These are phyloP conservation scores for Chrosomus eos DNA, from an alignment of 2,797 vertebrate genomes.

Conservation along the genomic window DNA sequence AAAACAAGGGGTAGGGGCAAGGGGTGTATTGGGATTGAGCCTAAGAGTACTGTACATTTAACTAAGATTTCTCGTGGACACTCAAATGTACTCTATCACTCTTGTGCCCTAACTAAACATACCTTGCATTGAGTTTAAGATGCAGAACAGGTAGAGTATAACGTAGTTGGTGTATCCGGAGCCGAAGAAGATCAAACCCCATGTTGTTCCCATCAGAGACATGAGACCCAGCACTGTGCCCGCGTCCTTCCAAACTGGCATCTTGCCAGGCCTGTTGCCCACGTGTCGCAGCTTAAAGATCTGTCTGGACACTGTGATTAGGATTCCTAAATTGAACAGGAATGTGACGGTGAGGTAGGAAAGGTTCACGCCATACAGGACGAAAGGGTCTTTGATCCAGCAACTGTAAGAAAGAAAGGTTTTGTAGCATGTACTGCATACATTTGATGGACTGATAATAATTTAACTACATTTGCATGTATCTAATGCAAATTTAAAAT, in stretches of 20 bases:
- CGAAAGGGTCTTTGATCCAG: slow-evolving; percentile 72
- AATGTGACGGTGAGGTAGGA: slow-evolving; percentile 71
- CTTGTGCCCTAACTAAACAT: neutral
- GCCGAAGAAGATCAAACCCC: slow-evolving; percentile 79
- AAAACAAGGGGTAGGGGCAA: too few relatives aligned
- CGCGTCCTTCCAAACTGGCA: slow-evolving; percentile 22
- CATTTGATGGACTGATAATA: neutral
- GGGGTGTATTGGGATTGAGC: too few relatives aligned
- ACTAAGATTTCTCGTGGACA: neutral
- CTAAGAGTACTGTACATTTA: neutral
- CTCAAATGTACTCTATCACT: too few relatives aligned
- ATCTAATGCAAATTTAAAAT: neutral
- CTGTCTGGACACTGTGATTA: slow-evolving; percentile 67
- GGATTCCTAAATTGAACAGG: slow-evolving; percentile 75
- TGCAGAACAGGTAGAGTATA: slow-evolving; percentile 84
- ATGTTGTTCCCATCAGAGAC: slow-evolving; percentile 80
- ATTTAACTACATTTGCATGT: neutral
- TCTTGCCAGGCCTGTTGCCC: neutral
- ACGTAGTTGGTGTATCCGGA: slow-evolving; percentile 68
- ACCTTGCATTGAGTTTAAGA: slow-evolving; percentile 82
- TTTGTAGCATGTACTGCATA: neutral
- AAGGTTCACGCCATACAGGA: slow-evolving; percentile 71
- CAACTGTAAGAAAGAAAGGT: slow-evolving; percentile 72
- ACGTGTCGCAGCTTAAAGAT: slow-evolving; percentile 64
- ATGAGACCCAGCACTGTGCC: slow-evolving; percentile 78